Conservation (phyloP, 2,888 invertebrate species). For the Scaptomyza parva region DNA sequence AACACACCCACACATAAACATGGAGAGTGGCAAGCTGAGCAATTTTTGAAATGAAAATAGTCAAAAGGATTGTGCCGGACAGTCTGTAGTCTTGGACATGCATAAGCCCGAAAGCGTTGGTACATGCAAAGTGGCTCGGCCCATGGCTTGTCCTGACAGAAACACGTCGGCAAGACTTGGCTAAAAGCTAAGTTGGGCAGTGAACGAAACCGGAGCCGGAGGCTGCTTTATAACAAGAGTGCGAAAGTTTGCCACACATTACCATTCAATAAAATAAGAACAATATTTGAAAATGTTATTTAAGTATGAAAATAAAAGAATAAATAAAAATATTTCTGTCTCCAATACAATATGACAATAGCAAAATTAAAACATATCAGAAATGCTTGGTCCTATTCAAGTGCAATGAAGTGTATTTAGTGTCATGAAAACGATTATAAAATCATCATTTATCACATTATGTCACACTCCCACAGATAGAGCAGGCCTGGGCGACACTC, state of each 20-base stretch:
- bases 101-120: slow-evolving; percentile 34
- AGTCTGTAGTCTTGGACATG: slow-evolving; percentile 1
- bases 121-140: slow-evolving; percentile 38
- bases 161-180: slow-evolving; percentile 54
- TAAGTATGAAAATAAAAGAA: too few species aligned
- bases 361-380: background rate
- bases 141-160: slow-evolving; percentile 48
- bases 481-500: slow-evolving; percentile 47
- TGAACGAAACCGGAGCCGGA: background rate
- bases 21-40: slow-evolving; percentile 1
- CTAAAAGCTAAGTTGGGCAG: slow-evolving; percentile 24
- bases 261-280: background rate
- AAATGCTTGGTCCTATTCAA: background rate
- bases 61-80: slow-evolving; percentile 41
- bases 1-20: slow-evolving; percentile 1
- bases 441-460: slow-evolving; percentile 82
- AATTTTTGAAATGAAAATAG: slow-evolving; percentile 47
- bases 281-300: background rate
- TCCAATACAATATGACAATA: background rate
- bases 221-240: background rate
- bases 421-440: slow-evolving; percentile 72
- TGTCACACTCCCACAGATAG: slow-evolving; percentile 53
- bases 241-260: background rate
- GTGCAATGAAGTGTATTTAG: background rate
- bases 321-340: too few species aligned